These are phyloP conservation scores for Harpagus bidentatus DNA, from an alignment of 2,113 vertebrate genomes.

Conservation along the genomic window DNA sequence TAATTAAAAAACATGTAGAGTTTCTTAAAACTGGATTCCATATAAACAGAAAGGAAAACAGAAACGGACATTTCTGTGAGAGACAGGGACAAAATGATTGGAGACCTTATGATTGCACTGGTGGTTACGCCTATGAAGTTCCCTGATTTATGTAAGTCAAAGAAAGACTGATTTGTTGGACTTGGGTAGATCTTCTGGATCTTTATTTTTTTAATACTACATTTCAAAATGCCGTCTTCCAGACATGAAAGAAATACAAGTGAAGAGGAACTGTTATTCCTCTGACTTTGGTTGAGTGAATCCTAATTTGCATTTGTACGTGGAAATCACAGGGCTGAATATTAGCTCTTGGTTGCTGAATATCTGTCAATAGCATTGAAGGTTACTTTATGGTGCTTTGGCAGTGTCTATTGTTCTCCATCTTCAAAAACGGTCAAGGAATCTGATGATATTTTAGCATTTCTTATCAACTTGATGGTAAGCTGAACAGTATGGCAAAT, in stretches of 20 bases:
- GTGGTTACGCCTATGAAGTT: neutral
- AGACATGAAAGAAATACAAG: neutral
- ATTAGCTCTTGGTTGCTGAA: neutral
- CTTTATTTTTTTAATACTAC: neutral
- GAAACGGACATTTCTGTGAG: neutral
- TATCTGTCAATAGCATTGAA: neutral
- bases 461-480: neutral
- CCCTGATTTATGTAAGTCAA: neutral
- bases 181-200: neutral
- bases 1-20: neutral
- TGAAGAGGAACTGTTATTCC: neutral
- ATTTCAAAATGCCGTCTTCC: neutral
- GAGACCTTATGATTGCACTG: neutral
- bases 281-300: neutral
- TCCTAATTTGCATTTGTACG: neutral
- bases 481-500: neutral
- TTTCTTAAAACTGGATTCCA: neutral
- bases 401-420: neutral
- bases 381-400: neutral
- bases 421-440: neutral
- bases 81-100: neutral
- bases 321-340: neutral
- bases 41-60: neutral
- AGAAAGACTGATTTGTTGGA: neutral
- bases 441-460: neutral